A percentile compares a stretch with the other conserved stretches of the same genome.
These are phyloP conservation scores for Pantherophis vulpinus DNA, from an alignment of 2,797 vertebrate genomes.

Conservation along the genomic window DNA sequence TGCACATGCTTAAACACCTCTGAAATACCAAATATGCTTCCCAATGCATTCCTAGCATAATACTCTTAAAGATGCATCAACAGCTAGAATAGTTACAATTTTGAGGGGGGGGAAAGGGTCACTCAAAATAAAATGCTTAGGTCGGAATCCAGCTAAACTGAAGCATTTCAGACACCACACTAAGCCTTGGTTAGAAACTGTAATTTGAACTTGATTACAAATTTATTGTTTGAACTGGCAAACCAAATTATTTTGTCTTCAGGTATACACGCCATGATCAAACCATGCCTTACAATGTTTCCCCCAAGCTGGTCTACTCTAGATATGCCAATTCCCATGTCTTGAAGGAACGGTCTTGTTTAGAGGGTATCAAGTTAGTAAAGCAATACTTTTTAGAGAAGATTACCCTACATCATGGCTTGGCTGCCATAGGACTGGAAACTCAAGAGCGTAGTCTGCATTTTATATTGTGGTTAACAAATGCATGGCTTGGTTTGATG, in stretches of 20 bases:
- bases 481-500: background rate
- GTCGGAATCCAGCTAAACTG: conserved; percentile 12
- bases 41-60: conserved; percentile 68
- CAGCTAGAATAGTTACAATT: conserved; percentile 65
- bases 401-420: background rate
- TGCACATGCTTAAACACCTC: conserved; percentile 71
- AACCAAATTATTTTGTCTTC: background rate
- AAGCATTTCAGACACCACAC: conserved; percentile 2
- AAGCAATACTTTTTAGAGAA: background rate
- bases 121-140: conserved; percentile 52
- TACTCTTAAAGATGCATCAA: conserved; percentile 64
- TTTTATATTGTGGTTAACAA: conserved; percentile 5
- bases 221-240: background rate
- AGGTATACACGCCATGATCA: background rate
- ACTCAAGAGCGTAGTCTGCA: background rate
- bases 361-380: background rate
- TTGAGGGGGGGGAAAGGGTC: conserved; percentile 40
- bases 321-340: background rate
- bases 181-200: background rate
- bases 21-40: conserved; percentile 64
- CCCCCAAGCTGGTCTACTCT: background rate
- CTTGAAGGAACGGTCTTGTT: background rate
- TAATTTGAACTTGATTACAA: background rate
- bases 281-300: background rate
- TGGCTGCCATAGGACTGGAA: background rate